phyloP scores from a whole-genome alignment of 2,888 invertebrate species.

The Platycnemis pennipes region DNA sequence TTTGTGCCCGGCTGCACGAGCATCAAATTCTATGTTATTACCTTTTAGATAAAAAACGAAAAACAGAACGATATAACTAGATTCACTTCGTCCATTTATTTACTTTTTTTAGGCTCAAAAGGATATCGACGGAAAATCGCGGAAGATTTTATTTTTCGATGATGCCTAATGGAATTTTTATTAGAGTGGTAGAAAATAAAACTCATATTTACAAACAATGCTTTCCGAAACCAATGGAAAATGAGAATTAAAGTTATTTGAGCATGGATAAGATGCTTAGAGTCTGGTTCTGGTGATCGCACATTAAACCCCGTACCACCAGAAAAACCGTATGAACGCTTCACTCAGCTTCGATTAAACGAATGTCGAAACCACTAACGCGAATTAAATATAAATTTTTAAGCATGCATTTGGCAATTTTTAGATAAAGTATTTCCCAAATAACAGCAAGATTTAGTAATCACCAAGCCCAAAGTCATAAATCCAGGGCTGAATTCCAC shows the following conservation, averaged over 20 bases:
- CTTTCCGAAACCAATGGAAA: not conserved
- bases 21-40: conserved; percentile 16
- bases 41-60: conserved; percentile 34
- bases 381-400: too few species aligned
- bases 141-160: not conserved
- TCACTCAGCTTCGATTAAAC: not conserved
- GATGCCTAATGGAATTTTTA: not conserved
- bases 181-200: not conserved
- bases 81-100: not conserved
- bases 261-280: not conserved
- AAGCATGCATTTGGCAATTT: too few species aligned
- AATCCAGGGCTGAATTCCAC: too few species aligned
- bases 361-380: too few species aligned
- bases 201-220: not conserved
- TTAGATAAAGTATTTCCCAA: too few species aligned
- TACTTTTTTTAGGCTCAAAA: not conserved
- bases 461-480: too few species aligned
- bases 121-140: conserved; percentile 1
- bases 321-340: not conserved
- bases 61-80: not conserved
- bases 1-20: not conserved
- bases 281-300: not conserved
- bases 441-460: too few species aligned
- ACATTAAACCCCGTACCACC: not conserved
- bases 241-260: not conserved